phyloP scores from a whole-genome alignment of 2,888 invertebrate species.

The Kryphioiulus occultus region DNA sequence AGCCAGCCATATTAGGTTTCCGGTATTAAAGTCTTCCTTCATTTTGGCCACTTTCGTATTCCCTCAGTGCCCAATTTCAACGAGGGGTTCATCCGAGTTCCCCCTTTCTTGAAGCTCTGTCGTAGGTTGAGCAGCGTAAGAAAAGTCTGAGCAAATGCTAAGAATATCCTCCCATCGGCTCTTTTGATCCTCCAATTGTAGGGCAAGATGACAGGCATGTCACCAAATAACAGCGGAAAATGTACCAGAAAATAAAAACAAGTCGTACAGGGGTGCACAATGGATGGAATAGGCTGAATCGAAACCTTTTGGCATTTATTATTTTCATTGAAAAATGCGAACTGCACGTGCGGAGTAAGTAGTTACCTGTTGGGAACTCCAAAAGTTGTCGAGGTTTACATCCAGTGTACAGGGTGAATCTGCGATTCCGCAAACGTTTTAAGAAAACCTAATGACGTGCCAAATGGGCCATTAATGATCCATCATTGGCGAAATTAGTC shows the following conservation, averaged over 20 bases:
- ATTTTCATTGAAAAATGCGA: not conserved
- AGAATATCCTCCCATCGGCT: not conserved
- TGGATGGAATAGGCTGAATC: not conserved
- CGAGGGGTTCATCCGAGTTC: not conserved
- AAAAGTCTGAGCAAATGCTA: constrained; percentile 23
- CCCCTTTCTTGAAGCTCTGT: not conserved
- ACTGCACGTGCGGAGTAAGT: not conserved
- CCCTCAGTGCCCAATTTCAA: not conserved
- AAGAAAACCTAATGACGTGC: too few species aligned
- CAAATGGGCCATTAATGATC: too few species aligned
- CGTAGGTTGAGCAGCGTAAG: not conserved
- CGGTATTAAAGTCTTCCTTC: not conserved
- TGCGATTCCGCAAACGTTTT: too few species aligned
- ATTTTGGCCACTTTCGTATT: not conserved
- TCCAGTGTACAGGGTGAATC: too few species aligned
- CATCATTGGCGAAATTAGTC: too few species aligned
- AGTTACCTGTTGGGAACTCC: not conserved
- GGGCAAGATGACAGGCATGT: constrained; percentile 23
- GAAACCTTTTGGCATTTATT: not conserved
- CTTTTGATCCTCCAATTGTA: not conserved
- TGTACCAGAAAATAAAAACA: constrained; percentile 14
- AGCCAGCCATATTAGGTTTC: not conserved
- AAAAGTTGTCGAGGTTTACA: not conserved
- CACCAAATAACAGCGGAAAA: constrained; percentile 23
- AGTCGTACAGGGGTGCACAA: constrained; percentile 17